Evolutionary conservation across 2,888 invertebrate species (phyloP).

Genomic region (Lathronympha strigana): DNA sequence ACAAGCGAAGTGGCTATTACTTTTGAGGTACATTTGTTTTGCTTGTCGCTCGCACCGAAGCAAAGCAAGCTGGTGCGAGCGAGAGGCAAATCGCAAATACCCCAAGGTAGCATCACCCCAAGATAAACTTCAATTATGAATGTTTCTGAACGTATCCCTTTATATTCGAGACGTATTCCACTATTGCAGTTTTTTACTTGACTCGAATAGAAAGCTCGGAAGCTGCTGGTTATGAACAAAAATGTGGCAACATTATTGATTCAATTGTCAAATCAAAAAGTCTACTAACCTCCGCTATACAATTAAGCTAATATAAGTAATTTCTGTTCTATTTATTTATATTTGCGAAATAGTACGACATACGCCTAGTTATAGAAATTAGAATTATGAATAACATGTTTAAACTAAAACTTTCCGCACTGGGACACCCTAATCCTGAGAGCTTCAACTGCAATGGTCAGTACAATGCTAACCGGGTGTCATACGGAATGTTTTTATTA

Average conservation of each 20-base stretch:
- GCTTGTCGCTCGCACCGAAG: no score
- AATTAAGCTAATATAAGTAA: not conserved
- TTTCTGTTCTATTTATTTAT: not conserved
- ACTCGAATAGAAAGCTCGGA: not conserved
- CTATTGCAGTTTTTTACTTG: not conserved
- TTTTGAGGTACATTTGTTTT: no score
- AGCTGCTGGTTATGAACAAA: not conserved
- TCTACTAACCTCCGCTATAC: not conserved
- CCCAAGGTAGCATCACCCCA: no score
- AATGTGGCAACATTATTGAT: slow-evolving; percentile 5
- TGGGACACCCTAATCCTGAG: slow-evolving; percentile 90
- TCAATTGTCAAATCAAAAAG: slow-evolving; percentile 15
- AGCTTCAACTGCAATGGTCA: slow-evolving; percentile 89
- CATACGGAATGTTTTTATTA: slow-evolving; percentile 22
- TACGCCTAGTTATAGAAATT: not conserved
- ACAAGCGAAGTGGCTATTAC: no score
- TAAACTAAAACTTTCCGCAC: slow-evolving; percentile 89
- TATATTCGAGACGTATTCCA: no score
- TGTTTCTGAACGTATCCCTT: not conserved
- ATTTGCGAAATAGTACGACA: slow-evolving; percentile 8
- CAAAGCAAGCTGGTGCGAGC: no score
- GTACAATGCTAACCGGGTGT: slow-evolving; percentile 41
- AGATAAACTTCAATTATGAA: not conserved
- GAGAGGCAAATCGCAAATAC: no score
- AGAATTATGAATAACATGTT: slow-evolving; percentile 86